Evolutionary conservation across 2,113 vertebrate genomes (phyloP), one percentile per base, ranked within the genome.

Genomic region (Cyprinus carpio): DNA sequence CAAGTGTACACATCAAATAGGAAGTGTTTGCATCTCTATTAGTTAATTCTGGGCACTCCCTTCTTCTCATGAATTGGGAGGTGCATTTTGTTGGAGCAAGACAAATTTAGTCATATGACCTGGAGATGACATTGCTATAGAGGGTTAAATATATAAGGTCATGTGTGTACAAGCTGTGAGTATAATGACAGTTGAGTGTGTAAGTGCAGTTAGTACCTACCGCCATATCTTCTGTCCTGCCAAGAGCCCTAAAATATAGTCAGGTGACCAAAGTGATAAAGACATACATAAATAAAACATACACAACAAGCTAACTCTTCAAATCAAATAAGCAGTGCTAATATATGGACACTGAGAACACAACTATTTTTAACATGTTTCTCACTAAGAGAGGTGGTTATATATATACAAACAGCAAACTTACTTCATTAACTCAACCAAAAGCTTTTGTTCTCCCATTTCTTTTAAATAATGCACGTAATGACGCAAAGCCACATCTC

Each of bases 381-480:
- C 6, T 25, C 11, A 54, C 69, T 11, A 60, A 58, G 3, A 20
- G 6, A 4, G 9, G 9, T 20, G 27, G 27, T 15, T 56, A 58
- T 25, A 10, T 49, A 54, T 23, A 6, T 43, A 67, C 15, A n/a
- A 69, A 85, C 20, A 3, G 25, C 54, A 8, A 29, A 86, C 90
- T 87, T 89, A 98, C 98, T 95, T 97, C 86, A 97, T 92, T 83
- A 99, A 93, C 77, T 99, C 97, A 91, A 97, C 89, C 86, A 98
- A 95, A 18, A 97, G 90, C 82, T 94, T 96, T 88, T 97, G 96
- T 60, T 98, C 96, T 51, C 91, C 93, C 6, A 84, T 95, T 82
- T 99, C 98, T 37, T 92, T 99, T 88, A 99, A 95, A 85, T 96
- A 97, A 90, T 97, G 95, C 90, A 99, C 94, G 43, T 98, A 94